Evolutionary conservation across 2,888 invertebrate species (phyloP), one percentile per base, ranked within the genome.

Genomic region (Orchesellides sinensis): DNA sequence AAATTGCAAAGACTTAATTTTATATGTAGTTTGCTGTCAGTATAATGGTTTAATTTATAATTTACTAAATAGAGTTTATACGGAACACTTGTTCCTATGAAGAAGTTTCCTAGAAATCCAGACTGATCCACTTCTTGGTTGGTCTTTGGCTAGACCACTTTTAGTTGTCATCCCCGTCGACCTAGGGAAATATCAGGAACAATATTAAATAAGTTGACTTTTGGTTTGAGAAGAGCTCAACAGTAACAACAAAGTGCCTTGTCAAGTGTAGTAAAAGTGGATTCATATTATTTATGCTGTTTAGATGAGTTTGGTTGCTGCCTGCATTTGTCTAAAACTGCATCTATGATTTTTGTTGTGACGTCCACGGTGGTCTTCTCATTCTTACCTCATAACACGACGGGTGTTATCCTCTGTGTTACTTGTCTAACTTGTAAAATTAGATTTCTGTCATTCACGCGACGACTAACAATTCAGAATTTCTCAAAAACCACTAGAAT

Each of bases 331-430:
- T 40, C 40, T 47, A 29, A 54, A 14, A 47, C 25, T 66, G 66
- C 66, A 66, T 23, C n/a, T 54, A 49, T 59, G 52, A 65, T 80
- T 32, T 35, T 59, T 73, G 52, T 54, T 29, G 68, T 73, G 73
- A 73, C 66, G 66, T 65, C 49, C 73, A 65, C 19, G 80, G 80
- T 80, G 80, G 80, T 80, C 80, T 59, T 35, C 56, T 72, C 17
- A 25, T 56, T 65, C 72, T 72, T 79, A 72, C 72, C 72, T 72
- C 79, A 72, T 80, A 54, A 66, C 80, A 66, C 68, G 32, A 59
- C 73, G 80, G 80, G 80, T 66, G 79, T 65, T 72, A 52, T 63
- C 52, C 63, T 70, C 40, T 12, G 54, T 78, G 59, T 23, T 78
- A n/a, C 72, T 59, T 80, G 66, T 73, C 12, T 47, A 74, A 73